Evolutionary conservation across 1,140 invertebrate genomes (phyloP), one percentile per base, ranked within the genome.

Genomic region (Vanessa atalanta): DNA sequence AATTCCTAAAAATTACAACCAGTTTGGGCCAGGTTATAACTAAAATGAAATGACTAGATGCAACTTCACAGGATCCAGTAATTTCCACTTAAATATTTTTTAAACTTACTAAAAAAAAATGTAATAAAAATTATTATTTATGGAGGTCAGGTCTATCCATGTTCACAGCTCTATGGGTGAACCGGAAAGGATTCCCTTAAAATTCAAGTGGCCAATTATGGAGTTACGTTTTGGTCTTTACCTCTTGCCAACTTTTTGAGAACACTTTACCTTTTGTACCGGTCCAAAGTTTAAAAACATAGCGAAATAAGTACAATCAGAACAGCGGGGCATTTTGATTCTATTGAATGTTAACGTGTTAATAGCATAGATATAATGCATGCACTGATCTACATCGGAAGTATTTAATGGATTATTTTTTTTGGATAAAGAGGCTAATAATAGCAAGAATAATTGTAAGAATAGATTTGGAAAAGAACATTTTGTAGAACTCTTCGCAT

Each of bases 141-240:
- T 43, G 55, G 26, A 26, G 14, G 11, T 3, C 85, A 79, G 20
- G 2, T 57, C 53, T 57, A 23, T 7, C 82, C 6, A 47, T n/a
- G 47, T 83, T 77, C 20, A 2, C 70, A 83, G n/a, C 61, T 82
- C 88, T 89, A 78, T 66, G 60, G 4, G 26, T 15, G 55, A 85
- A 87, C 87, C 88, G 86, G 85, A 88, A 89, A 87, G 88, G 87
- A 84, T 82, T 83, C 83, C 83, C 81, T 88, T 83, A 83, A 87
- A 89, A 87, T 83, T 88, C 77, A 90, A 91, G 89, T 88, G 84
- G 85, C 85, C 88, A 88, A 91, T 91, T 91, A 90, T 80, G 71
- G 78, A 84, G 80, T 83, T 81, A 82, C 77, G 76, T 79, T 73
- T 83, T 77, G 77, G 83, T 79, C 78, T 83, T 85, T 87, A 82